Evolutionary conservation across 2,797 vertebrate species (phyloP), one percentile per base, ranked within the genome.

Genomic region (Clarias laeviceps): DNA sequence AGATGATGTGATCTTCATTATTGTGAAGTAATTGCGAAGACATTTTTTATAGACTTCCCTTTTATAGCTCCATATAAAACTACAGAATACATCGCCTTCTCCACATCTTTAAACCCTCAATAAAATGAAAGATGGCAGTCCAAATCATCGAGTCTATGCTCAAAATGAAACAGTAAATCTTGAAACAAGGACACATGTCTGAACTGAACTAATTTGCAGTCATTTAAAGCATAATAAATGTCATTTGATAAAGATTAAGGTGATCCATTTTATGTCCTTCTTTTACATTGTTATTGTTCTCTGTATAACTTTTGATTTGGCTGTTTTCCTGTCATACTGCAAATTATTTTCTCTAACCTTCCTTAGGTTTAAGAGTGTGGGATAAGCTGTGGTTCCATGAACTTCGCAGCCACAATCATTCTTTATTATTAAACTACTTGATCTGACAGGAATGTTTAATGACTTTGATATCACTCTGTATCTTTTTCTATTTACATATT

Each of bases 1-100:
- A 77, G 18, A 68, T 27, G 66, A 32, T 29, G 84, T 83, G 88
- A 57, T 32, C 50, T 91, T 91, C 34, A 54, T 77, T 82, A 70
- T 57, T 82, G 59, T 34, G 9, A 22, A 32, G 34, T 82, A 78
- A 61, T 70, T 84, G 68, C 1, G 6, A 54, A 61, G 45, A 61
- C 20, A 37, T 37, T 82, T 40, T 73, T 72, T 40, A 27, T 22
- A 59, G 6, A 17, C 37, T 22, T 64, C 0, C 61, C 12, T 57
- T 69, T 77, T 50, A 84, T 22, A n/a, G 20, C 37, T n/a, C 61
- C 8, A 56, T 68, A 37, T 12, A 57, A 37, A 56, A 73, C 15
- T 32, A 50, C 68, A 73, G 37, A 62, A 64, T 34, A 27, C 17
- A 24, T 20, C 50, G 68, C 59, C 29, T 77, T 77, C 14, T 56